Base-by-base conservation (phyloP, 2,797 vertebrate species). In the Eulemur coronatus region DNA sequence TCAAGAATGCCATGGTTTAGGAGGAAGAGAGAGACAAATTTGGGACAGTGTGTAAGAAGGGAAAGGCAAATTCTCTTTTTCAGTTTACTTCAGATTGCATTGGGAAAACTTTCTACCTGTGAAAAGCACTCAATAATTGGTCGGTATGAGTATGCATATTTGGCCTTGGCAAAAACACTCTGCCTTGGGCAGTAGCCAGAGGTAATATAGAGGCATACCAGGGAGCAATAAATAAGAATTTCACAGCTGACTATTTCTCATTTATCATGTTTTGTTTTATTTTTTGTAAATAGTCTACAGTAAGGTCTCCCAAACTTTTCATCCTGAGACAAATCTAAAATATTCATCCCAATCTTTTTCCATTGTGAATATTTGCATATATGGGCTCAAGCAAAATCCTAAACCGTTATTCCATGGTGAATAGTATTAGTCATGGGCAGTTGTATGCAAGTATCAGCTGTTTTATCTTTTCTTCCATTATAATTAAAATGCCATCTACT, bases 121-220 rank as follows among this genome's bases (percentile, higher is more conserved):
- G 52, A 28, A 63, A 69, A 33, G 22, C 15, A 38, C 2, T 38
- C 12, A 12, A 52, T 75, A 52, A 17, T 13, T 63, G 57, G 22
- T 55, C 33, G 14, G 28, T 10, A 9, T 17, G 17, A 46, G 1
- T 50, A 33, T 43, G 12, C 15, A 5, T 43, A 4, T 38, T 85
- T 75, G 38, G 17, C 43, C 33, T 87, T 84, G 30, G 41, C 26
- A 65, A 55, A 78, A 22, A 81, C 3, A 24, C 2, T 22, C 0
- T 7, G 33, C 5, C 17, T 76, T 38, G 5, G 5, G 1, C 26
- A 6, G 38, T 9, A 50, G 14, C 38, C 48, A 65, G 24, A 43
- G 10, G 12, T 63, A 10, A 46, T 5, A 3, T 0, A 9, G n/a
- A 35, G 4, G 41, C 3, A 14, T 11, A 14, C 1, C 2, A 8